These are phyloP conservation scores for Pterocles gutturalis DNA, from an alignment of 2,113 vertebrate species.

Conservation along the genomic window DNA sequence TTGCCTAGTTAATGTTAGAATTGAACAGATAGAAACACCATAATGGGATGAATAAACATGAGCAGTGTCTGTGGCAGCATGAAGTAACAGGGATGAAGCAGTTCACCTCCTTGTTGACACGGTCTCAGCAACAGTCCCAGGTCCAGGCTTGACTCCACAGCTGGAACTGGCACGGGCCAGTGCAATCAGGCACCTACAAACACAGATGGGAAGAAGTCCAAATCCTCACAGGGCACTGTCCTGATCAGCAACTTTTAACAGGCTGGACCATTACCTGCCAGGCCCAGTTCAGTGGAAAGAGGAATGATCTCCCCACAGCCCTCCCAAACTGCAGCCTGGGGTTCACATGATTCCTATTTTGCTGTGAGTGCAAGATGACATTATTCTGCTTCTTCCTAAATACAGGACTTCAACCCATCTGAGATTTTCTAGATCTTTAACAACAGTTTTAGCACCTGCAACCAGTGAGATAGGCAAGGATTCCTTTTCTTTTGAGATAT, in stretches of 20 bases:
- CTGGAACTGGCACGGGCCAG: background rate
- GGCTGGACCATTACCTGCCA: background rate
- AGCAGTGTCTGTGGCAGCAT: background rate
- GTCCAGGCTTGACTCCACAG: background rate
- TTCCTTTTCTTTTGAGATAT: background rate
- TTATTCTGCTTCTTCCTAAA: background rate
- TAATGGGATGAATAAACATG: background rate
- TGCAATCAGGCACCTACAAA: too few species aligned
- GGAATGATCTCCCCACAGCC: background rate
- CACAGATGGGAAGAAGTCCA: background rate
- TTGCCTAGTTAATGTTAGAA: background rate
- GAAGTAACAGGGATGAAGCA: background rate
- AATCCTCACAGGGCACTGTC: background rate
- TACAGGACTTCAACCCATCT: background rate
- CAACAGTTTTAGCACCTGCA: background rate
- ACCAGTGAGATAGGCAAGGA: background rate
- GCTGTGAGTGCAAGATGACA: background rate
- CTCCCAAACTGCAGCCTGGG: background rate
- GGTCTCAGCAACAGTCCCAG: background rate
- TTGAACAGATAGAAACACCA: background rate
- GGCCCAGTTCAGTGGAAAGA: background rate
- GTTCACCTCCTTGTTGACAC: background rate
- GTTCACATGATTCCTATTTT: rapidly evolving
- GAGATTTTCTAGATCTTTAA: background rate
- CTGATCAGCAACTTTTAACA: background rate